Evolutionary conservation across 2,113 vertebrate species (phyloP).

Genomic region (Jaculus jaculus): DNA sequence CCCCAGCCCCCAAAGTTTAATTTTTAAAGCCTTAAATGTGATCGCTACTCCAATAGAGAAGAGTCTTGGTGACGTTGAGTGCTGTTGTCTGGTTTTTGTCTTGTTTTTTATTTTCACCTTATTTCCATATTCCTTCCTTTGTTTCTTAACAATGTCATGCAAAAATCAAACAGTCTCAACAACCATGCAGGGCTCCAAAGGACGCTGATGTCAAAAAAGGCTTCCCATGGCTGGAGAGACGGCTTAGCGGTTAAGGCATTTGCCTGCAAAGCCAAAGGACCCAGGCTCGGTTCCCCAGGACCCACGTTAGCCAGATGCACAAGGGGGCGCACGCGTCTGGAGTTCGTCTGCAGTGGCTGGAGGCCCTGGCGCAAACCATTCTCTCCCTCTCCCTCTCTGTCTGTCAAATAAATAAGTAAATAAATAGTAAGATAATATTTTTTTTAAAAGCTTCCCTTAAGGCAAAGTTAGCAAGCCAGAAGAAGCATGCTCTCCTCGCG

Average conservation of each 20-base stretch:
- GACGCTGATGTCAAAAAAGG: background rate
- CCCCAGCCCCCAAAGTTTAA: too few relatives aligned
- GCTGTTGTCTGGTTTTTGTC: background rate
- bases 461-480: background rate
- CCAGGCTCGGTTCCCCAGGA: too few relatives aligned
- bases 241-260: too few relatives aligned
- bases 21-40: constrained; percentile 15
- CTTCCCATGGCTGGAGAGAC: too few relatives aligned
- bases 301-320: too few relatives aligned
- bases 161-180: background rate
- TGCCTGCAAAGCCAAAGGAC: too few relatives aligned
- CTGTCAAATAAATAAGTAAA: too few relatives aligned
- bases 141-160: background rate
- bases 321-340: too few relatives aligned
- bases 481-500: background rate
- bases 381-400: too few relatives aligned
- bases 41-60: background rate
- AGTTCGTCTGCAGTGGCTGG: too few relatives aligned
- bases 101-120: background rate
- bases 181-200: background rate
- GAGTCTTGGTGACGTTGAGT: background rate
- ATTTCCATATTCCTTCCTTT: background rate
- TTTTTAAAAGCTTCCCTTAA: background rate
- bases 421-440: too few relatives aligned
- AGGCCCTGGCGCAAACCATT: too few relatives aligned